Base-by-base conservation (phyloP, 2,888 invertebrate genomes). In the Venusia cambrica region DNA sequence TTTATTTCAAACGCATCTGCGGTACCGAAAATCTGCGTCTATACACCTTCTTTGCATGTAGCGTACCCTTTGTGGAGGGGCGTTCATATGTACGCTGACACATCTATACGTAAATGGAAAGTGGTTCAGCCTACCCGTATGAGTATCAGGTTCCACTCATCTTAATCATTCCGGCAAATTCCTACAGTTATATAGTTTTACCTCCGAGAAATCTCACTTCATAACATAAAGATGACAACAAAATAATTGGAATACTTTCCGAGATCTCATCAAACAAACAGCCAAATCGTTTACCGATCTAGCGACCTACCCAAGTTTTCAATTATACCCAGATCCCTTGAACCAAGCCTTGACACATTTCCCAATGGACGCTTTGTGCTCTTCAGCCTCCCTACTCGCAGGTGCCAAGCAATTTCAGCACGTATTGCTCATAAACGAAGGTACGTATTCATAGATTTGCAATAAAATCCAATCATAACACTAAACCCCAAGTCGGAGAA, bases 331-430 rank as follows among this genome's bases (percentile, higher is more conserved):
- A 22, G 15, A 37, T 40, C 31, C 59, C 72, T 66, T 72, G 73
- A 73, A 76, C 73, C 45, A 64, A 54, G 57, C 63, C 61, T 62
- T 72, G 72, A 73, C 75, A 74, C 51, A 69, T 53, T 64, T 73
- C 52, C 37, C 50, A 19, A 45, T 51, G 54, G 44, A 46, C 29
- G 38, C 41, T 32, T 32, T 22, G n/a, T n/a, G n/a, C n/a, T n/a
- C n/a, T 41, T 30, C 16, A 9, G 20, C 27, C 31, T 9, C 32
- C 34, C 27, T 38, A 21, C 32, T 20, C 35, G 29, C 47, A 45
- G 48, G 36, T 51, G 25, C 30, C 38, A 27, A 37, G 41, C 51
- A 19, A 49, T 55, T 52, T 49, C 42, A 49, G 43, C 37, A 38
- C 47, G 45, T 52, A 57, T 51, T 40, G 40, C 24, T 50, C 32